phyloP scores from a whole-genome alignment of 2,797 vertebrate genomes.

The Linurgus olivaceus region DNA sequence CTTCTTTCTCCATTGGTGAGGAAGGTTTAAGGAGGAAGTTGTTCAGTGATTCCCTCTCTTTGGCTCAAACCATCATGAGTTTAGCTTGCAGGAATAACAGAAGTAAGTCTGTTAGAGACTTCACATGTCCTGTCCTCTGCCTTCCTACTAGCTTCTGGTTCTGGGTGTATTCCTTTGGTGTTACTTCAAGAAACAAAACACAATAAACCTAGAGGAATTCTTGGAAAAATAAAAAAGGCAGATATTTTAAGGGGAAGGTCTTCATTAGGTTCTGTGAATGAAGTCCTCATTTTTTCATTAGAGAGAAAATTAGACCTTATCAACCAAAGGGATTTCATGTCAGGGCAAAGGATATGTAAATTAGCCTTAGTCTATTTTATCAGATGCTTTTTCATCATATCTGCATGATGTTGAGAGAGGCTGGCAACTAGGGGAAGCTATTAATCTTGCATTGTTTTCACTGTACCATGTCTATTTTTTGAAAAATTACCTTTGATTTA shows the following conservation, averaged over 20 bases:
- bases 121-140: not conserved
- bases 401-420: not conserved
- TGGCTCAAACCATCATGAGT: fast-evolving
- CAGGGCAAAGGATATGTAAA: not conserved
- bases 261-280: not conserved
- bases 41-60: not conserved
- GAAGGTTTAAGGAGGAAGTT: not conserved
- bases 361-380: not conserved
- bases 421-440: not conserved
- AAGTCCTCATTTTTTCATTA: not conserved
- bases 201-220: not conserved
- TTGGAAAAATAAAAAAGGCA: not conserved
- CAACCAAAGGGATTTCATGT: not conserved
- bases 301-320: not conserved
- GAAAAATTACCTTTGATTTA: slow-evolving; percentile 13
- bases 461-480: not conserved
- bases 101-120: not conserved
- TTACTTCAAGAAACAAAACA: not conserved
- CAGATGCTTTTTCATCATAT: slow-evolving; percentile 23
- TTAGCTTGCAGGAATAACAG: not conserved
- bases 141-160: not conserved
- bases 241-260: not conserved
- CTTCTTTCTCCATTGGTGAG: not conserved
- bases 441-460: slow-evolving; percentile 46
- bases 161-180: not conserved